phyloP scores from a whole-genome alignment of 1,140 invertebrate genomes.

The Drosophila erecta region DNA sequence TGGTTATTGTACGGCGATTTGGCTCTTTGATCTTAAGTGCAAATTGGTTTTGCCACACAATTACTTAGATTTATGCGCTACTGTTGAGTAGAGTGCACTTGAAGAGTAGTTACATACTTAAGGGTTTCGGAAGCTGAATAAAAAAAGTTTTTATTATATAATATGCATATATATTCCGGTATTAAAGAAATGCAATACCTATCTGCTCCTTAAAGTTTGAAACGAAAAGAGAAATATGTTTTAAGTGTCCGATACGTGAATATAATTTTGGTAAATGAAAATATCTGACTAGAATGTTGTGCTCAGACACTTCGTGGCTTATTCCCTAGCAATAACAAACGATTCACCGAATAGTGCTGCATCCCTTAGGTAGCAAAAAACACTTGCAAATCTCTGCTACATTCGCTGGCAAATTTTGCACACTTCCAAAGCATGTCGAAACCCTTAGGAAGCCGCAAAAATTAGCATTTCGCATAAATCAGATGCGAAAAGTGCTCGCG shows the following conservation, averaged over 20 bases:
- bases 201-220: no score
- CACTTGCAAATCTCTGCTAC: slow-evolving; percentile 12
- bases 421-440: slow-evolving; percentile 13
- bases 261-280: no score
- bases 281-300: background rate
- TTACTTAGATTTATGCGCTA: slow-evolving; percentile 9
- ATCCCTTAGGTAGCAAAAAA: slow-evolving; percentile 24
- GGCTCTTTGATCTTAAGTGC: slow-evolving; percentile 60
- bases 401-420: slow-evolving; percentile 10
- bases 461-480: slow-evolving; percentile 48
- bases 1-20: slow-evolving; percentile 14
- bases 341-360: background rate
- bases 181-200: no score
- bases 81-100: background rate
- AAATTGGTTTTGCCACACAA: slow-evolving; percentile 59
- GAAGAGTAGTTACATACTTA: background rate
- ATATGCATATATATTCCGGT: no score
- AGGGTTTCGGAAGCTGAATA: no score
- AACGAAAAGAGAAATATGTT: no score
- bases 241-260: no score
- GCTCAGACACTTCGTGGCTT: background rate
- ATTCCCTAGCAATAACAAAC: background rate
- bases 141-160: background rate
- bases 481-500: slow-evolving; percentile 33
- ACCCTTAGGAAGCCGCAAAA: slow-evolving; percentile 13